These are phyloP conservation scores for Silurus aristotelis DNA, from an alignment of 2,797 vertebrate species.

Conservation along the genomic window DNA sequence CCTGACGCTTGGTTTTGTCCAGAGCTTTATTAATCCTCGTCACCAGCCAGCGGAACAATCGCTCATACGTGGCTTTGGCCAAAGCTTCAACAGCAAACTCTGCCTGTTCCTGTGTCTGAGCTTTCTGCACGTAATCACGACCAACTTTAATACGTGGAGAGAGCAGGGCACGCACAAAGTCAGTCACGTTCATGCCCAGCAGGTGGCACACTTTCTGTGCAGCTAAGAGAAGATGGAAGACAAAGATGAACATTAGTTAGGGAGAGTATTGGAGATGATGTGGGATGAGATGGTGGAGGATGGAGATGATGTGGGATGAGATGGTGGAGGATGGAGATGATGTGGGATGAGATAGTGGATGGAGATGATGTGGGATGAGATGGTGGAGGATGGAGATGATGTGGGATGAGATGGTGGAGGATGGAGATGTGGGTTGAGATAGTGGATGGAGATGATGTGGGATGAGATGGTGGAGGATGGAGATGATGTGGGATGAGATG, in stretches of 20 bases:
- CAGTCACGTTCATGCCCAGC: constrained; percentile 84
- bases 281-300: too few species aligned
- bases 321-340: too few species aligned
- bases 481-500: too few species aligned
- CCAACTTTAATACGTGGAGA: constrained; percentile 85
- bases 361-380: too few species aligned
- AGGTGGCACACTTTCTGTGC: constrained; percentile 88
- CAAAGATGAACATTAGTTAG: too few species aligned
- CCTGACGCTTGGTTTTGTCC: constrained; percentile 87
- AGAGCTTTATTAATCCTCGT: constrained; percentile 89
- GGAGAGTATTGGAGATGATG: too few species aligned
- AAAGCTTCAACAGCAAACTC: constrained; percentile 87
- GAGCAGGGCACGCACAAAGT: constrained; percentile 82
- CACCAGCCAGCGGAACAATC: constrained; percentile 87
- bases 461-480: too few species aligned
- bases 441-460: too few species aligned
- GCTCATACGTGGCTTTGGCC: constrained; percentile 86
- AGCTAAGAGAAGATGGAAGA: constrained; percentile 62
- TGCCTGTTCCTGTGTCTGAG: constrained; percentile 87
- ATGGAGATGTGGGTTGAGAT: too few species aligned
- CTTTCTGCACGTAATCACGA: constrained; percentile 86
- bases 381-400: neutral
- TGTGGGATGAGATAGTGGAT: too few species aligned
- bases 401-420: too few species aligned
- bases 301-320: neutral